Conservation (phyloP, 2,797 vertebrate species). For the Semotilus atromaculatus region DNA sequence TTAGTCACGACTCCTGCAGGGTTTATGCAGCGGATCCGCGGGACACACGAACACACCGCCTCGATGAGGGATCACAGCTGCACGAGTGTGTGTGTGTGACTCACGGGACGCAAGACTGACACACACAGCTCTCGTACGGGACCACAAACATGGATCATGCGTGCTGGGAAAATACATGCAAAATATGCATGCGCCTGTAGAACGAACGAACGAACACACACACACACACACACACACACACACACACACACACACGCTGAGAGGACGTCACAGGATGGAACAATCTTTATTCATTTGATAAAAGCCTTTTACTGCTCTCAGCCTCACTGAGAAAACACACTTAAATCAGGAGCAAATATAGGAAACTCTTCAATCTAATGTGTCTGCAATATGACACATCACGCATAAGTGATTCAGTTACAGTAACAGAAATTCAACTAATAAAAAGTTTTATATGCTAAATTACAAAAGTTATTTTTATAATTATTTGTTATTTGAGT, state of each 20-base stretch:
- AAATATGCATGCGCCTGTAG: background rate
- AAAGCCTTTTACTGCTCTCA: constrained; percentile 31
- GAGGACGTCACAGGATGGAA: constrained; percentile 39
- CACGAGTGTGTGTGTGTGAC: background rate
- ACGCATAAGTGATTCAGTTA: background rate
- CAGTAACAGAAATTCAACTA: background rate
- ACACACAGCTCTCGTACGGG: too few species aligned
- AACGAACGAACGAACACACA: too few species aligned
- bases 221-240: background rate
- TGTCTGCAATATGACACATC: background rate
- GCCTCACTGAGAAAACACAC: background rate
- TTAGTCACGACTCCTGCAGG: constrained; percentile 10
- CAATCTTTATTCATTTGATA: constrained; percentile 36
- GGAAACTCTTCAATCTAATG: background rate
- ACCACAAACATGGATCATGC: background rate
- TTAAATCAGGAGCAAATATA: constrained; percentile 23
- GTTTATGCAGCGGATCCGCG: background rate
- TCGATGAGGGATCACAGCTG: background rate
- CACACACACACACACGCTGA: constrained; percentile 3
- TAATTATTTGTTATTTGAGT: too few species aligned
- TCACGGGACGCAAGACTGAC: background rate
- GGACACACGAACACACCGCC: background rate
- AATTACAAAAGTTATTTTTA: too few species aligned
- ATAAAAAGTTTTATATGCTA: too few species aligned
- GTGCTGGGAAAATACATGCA: background rate